These are phyloP conservation scores for Drosophila nebulosa DNA, from an alignment of 1,140 invertebrate species.

Conservation along the genomic window DNA sequence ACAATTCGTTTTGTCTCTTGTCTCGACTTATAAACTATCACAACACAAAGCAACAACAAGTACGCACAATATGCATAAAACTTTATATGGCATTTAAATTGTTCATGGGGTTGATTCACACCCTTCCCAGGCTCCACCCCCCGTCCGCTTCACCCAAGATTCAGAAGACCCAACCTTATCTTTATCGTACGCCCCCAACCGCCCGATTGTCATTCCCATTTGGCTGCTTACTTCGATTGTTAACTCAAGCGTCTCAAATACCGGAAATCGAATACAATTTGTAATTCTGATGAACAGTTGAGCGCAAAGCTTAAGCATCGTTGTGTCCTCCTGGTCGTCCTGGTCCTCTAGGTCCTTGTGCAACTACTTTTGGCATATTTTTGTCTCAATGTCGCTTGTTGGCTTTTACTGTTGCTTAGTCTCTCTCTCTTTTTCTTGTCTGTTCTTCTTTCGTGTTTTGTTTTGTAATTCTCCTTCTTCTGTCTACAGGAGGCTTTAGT, in stretches of 20 bases:
- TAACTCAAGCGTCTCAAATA: constrained; percentile 80
- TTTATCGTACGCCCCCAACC: not conserved
- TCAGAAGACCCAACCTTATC: not conserved
- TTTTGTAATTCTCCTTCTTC: not conserved
- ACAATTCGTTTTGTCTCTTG: constrained; percentile 13
- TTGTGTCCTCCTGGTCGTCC: constrained; percentile 19
- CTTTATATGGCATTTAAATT: constrained; percentile 76
- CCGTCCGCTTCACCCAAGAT: constrained; percentile 5
- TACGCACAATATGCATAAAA: constrained; percentile 74
- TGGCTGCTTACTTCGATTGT: constrained; percentile 66
- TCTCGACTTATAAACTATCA: constrained; percentile 44
- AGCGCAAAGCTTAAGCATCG: constrained; percentile 61
- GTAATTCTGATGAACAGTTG: constrained; percentile 79
- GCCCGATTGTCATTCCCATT: constrained; percentile 7
- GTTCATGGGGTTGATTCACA: constrained; percentile 28
- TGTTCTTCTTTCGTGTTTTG: no score
- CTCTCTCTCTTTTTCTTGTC: constrained; percentile 9
- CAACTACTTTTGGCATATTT: constrained; percentile 52
- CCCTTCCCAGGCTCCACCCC: not conserved
- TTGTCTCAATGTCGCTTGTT: constrained; percentile 33
- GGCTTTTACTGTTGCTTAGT: constrained; percentile 28
- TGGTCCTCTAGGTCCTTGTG: constrained; percentile 35
- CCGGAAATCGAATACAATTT: constrained; percentile 81
- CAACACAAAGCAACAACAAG: constrained; percentile 46
- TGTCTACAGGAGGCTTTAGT: constrained; percentile 8